Evolutionary conservation across 2,797 vertebrate genomes (phyloP), one percentile per base, ranked within the genome.

Genomic region (Poeciliopsis presidionis): DNA sequence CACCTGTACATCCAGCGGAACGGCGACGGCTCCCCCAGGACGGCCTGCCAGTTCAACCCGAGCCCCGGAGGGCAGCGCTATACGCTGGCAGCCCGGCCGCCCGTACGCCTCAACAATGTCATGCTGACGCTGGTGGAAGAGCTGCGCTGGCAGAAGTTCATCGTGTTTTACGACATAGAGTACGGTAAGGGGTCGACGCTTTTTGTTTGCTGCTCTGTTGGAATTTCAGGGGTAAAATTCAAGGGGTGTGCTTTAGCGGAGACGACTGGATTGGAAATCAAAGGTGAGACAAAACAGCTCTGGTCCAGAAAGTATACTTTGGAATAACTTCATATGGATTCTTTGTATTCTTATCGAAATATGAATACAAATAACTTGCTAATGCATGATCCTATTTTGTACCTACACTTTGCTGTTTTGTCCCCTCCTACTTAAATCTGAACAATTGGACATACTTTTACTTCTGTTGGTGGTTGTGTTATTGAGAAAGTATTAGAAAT

Each of bases 61-160:
- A 97, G 89, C 74, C 94, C 95, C 0, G 96, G 97, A 0, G 97
- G 98, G 0, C 97, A 98, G 86, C 97, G 97, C 89, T 99, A 99
- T 94, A 99, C 98, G 0, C 94, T 99, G 80, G 96, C 98, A 0
- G 97, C 97, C 0, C 95, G 98, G 2, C 98, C 98, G 0, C 97
- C 97, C 0, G 97, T 99, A 8, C 97, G 97, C 83, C 97, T 99
- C 91, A 98, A 97, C 0, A 96, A 99, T 0, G 97, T 99, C 71
- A 98, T 98, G 97, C 94, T 99, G 79, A 96, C 96, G 5, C 94
- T 99, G 85, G 96, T 99, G 87, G 97, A 96, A 0, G 98, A 99
- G 91, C 96, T 99, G 87, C 96, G 96, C 81, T 99, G 98, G 98
- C 97, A 98, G 94, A 99, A 99, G 91, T 99, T 99, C 90, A 97